phyloP scores from a whole-genome alignment of 2,113 vertebrate species.

The Pogonocichla stellata region DNA sequence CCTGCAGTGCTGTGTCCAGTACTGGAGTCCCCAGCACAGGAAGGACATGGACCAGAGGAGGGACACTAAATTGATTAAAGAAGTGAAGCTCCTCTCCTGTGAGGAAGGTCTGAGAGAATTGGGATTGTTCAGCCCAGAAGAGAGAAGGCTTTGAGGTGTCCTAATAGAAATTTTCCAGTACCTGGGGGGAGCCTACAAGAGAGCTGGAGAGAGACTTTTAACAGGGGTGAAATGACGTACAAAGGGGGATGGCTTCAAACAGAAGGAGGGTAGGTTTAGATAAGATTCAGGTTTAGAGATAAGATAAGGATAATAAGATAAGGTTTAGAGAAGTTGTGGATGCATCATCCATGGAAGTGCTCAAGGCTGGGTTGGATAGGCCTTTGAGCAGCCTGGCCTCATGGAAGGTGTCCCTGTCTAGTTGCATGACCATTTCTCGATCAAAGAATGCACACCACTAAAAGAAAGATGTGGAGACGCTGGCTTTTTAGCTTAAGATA shows the following conservation, averaged over 20 bases:
- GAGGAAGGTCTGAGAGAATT: neutral
- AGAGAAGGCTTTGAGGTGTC: neutral
- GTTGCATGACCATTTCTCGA: neutral
- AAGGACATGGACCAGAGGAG: neutral
- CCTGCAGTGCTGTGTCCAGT: neutral
- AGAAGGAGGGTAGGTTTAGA: neutral
- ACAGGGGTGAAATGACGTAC: neutral
- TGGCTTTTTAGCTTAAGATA: neutral
- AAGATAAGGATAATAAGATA: no score
- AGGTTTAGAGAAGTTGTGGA: neutral
- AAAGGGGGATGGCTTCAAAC: neutral
- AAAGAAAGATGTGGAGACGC: neutral
- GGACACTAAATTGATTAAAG: neutral
- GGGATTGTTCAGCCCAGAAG: neutral
- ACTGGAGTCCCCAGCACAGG: neutral
- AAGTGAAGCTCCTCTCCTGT: neutral
- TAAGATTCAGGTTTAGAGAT: no score
- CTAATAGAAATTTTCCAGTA: neutral
- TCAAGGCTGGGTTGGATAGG: fast-evolving
- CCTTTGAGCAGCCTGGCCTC: neutral
- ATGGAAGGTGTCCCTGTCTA: neutral
- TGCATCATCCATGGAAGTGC: neutral
- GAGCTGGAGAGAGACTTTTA: neutral
- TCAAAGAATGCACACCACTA: neutral
- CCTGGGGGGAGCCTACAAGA: neutral